phyloP scores from a whole-genome alignment of 1,140 invertebrate genomes.

The Oreohelix idahoensis region DNA sequence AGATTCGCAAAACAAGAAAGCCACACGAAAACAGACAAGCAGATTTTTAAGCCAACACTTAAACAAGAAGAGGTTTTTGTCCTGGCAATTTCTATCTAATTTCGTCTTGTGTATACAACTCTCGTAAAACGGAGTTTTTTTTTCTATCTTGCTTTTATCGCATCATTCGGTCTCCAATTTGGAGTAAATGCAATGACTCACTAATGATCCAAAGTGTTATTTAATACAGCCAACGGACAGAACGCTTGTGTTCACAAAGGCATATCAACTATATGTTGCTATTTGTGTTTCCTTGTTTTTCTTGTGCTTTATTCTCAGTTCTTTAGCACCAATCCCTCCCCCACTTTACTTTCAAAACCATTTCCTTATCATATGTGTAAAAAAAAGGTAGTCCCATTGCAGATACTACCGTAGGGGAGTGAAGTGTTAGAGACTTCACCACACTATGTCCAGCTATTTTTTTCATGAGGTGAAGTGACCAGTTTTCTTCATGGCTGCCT shows the following conservation, averaged over 20 bases:
- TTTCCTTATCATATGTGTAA: no score
- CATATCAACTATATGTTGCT: background rate
- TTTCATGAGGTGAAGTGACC: no score
- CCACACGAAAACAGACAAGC: background rate
- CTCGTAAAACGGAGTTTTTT: background rate
- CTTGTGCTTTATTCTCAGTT: no score
- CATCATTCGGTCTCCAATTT: background rate
- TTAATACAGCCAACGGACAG: background rate
- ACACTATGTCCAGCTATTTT: no score
- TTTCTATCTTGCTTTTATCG: background rate
- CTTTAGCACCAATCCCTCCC: no score
- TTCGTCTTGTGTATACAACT: conserved; percentile 1
- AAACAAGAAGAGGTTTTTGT: background rate
- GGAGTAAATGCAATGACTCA: background rate
- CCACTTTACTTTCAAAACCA: no score
- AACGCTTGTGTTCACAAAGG: background rate
- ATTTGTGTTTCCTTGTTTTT: background rate
- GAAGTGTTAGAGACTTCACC: no score
- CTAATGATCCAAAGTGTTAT: background rate
- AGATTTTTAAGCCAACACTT: background rate
- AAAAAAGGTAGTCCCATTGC: no score
- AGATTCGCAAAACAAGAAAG: background rate
- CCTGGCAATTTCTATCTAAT: conserved; percentile 1
- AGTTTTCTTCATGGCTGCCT: no score
- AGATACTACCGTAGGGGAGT: no score